Base-by-base conservation (phyloP, 37 sponge, comb jelly and placozoan genomes). In the Hormiphora californensis region DNA sequence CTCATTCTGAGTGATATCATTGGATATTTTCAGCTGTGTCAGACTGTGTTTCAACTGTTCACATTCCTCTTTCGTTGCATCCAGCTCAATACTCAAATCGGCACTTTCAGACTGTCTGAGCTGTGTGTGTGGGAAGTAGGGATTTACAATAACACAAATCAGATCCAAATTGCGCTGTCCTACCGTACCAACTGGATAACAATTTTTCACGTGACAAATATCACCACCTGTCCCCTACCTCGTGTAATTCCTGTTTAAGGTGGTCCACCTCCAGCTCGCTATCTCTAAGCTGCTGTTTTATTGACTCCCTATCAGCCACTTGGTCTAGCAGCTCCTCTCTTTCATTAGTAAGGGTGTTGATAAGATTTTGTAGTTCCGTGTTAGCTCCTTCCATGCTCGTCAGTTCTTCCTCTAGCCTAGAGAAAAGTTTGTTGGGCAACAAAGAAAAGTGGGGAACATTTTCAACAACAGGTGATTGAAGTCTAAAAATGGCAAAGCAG, bases 41-140 rank as follows among this genome's bases (percentile, higher is more conserved):
- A 73, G 81, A 33, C 38, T 73, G 81, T 73, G 81, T 41, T 40
- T 38, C 41, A 73, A 36, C 81, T 73, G 46, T 46, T 73, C 81
- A 19, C 40, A 43, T 46, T 43, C 46, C 22, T 73, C 81, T 4
- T 39, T 73, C 1, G 81, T 46, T 5, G 81, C 32, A 40, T 33
- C 27, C n/a, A 73, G 81, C 9, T 73, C 81, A 8, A 19, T 46
- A 1, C 21, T 15, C 12, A 73, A 21, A 1, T 27, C 44, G 0
- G 4, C 81, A 33, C 40, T 3, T 3, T 73, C 81, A 25, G 0
- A 4, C 41, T 36, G n/a, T 43, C 12, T 73, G 23, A n/a, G n/a
- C n/a, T n/a, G n/a, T n/a, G n/a, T n/a, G n/a, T n/a, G n/a, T n/a
- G n/a, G n/a, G n/a, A n/a, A n/a, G n/a, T n/a, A n/a, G n/a, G n/a